Evolutionary conservation across 2,113 vertebrate genomes (phyloP).

Genomic region (rabbit (Oryctolagus cuniculus)): mOryCun1.1 NC_091451.1:35739501-35740000

Average conservation of each 20-base stretch:
- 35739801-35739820: neutral
- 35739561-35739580: too few species aligned
- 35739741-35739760: slow-evolving; percentile 18
- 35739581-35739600: too few species aligned
- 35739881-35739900: neutral
- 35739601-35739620: neutral
- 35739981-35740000: too few species aligned
- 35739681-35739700: neutral
- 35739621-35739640: neutral
- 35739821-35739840: rapidly evolving
- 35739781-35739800: neutral
- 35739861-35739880: neutral
- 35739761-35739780: neutral
- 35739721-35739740: neutral
- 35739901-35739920: neutral
- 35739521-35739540: too few species aligned
- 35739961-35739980: too few species aligned
- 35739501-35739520: too few species aligned
- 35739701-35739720: slow-evolving; percentile 11
- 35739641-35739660: neutral
- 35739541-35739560: too few species aligned
- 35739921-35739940: too few species aligned
- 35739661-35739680: neutral
- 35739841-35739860: neutral
- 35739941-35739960: too few species aligned